Evolutionary conservation across 2,113 vertebrate species (phyloP), one percentile per base, ranked within the genome.

Genomic region (Lonchura striata): DNA sequence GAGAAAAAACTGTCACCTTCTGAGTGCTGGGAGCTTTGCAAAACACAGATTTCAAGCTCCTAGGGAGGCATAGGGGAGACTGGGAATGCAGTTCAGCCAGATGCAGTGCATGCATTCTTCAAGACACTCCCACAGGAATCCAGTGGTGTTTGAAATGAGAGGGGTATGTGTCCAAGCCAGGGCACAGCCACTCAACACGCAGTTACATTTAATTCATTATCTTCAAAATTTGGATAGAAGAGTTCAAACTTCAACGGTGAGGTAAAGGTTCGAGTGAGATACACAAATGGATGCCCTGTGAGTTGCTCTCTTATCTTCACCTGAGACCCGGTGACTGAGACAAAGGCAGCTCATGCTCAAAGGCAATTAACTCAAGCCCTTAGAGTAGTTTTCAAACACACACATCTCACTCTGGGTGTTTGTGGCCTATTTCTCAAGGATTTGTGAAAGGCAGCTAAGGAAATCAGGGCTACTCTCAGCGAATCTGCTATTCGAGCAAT

Each of bases 201-300:
- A 18, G 35, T 13, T 16, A 33, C 0, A 0, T 0, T 35, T 54
- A 53, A n/a, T 59, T 53, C 8, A 27, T 57, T 16, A 18, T 20
- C 54, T 61, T 41, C 44, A 30, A 28, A 10, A 69, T 53, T 20
- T 15, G 39, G 24, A 52, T 5, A 28, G 46, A 63, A 64, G 41
- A 69, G 44, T 15, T 80, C 44, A 16, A 6, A 33, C 68, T 30
- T 35, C 49, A 63, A 2, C 59, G 3, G 8, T 0, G 9, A 76
- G 47, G 35, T 6, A 44, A 53, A 79, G 61, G 70, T 72, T 90
- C 27, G 44, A 33, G 44, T 1, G 75, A 90, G 59, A 69, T 2
- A 14, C 30, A 49, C 68, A 49, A 60, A 88, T 0, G 41, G 42
- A 50, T 28, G 57, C 53, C 35, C 35, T 10, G 4, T 1, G 35